Evolutionary conservation across 2,888 invertebrate genomes (phyloP).

Genomic region (Hydrotaea diabolus): DNA sequence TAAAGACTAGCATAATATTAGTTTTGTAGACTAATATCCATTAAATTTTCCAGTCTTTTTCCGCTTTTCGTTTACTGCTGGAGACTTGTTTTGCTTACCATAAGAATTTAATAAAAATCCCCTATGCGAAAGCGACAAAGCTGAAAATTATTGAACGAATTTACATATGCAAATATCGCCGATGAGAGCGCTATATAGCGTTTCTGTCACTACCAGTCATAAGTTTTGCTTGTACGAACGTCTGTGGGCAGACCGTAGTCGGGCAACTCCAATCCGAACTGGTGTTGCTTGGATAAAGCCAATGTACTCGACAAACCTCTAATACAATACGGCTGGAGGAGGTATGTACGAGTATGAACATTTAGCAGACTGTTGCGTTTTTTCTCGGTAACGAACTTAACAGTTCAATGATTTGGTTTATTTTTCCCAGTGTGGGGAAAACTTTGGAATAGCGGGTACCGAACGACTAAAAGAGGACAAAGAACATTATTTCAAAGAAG

Average conservation of each 20-base stretch:
- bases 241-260: conserved; percentile 31
- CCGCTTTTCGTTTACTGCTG: neutral
- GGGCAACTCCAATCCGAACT: neutral
- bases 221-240: conserved; percentile 11
- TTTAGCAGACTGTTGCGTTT: conserved; percentile 61
- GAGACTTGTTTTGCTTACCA: neutral
- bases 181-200: conserved; percentile 3
- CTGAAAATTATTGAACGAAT: conserved; percentile 59
- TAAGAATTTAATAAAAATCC: conserved; percentile 58
- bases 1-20: conserved; percentile 32
- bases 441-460: neutral
- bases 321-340: neutral
- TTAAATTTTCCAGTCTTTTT: conserved; percentile 23
- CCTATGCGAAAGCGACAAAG: conserved; percentile 27
- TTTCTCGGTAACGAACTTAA: conserved; percentile 57
- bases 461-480: neutral
- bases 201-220: conserved; percentile 14
- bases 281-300: conserved; percentile 30
- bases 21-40: conserved; percentile 30
- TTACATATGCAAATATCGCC: conserved; percentile 63
- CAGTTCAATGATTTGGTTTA: conserved; percentile 43
- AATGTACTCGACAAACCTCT: conserved; percentile 43
- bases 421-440: neutral
- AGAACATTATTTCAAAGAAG: too few relatives aligned
- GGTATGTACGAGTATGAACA: conserved; percentile 37